A percentile compares a stretch with the other conserved stretches of the same genome.
These are phyloP conservation scores for Agrochola lota DNA, from an alignment of 2,888 invertebrate genomes.

Conservation along the genomic window DNA sequence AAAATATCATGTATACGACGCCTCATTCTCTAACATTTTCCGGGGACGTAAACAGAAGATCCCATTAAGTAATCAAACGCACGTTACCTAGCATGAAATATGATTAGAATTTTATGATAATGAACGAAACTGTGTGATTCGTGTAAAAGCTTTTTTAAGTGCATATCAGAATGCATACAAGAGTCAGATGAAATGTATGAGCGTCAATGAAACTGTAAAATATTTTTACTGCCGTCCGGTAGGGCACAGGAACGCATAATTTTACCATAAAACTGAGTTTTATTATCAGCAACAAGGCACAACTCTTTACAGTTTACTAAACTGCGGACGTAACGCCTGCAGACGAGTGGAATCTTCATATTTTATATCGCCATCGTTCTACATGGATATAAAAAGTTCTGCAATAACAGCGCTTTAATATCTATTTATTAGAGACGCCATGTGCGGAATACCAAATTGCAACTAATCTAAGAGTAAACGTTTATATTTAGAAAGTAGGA, in stretches of 20 bases:
- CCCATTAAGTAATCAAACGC: constrained; percentile 50
- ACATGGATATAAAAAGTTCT: constrained; percentile 46
- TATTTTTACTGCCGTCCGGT: constrained; percentile 78
- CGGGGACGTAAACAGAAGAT: constrained; percentile 27
- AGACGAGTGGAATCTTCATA: constrained; percentile 54
- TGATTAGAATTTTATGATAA: constrained; percentile 56
- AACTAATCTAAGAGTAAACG: constrained; percentile 10
- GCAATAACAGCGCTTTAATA: constrained; percentile 17
- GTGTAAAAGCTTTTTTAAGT: constrained; percentile 79
- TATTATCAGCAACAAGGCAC: constrained; percentile 77
- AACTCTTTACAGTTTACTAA: constrained; percentile 75
- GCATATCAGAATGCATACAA: constrained; percentile 75
- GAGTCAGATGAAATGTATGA: constrained; percentile 63
- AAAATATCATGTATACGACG: constrained; percentile 13
- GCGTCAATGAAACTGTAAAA: constrained; percentile 82
- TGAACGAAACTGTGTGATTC: constrained; percentile 65
- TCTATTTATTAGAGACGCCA: constrained; percentile 4
- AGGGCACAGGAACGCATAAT: constrained; percentile 80
- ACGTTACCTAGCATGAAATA: constrained; percentile 24
- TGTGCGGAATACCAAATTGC: constrained; percentile 11
- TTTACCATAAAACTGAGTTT: constrained; percentile 81
- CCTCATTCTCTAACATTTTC: constrained; percentile 44
- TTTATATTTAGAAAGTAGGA: constrained; percentile 16
- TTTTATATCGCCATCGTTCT: constrained; percentile 55
- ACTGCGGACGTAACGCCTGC: constrained; percentile 60